Base-by-base conservation (phyloP, 2,113 vertebrate species). In the Xenopus laevis region DNA sequence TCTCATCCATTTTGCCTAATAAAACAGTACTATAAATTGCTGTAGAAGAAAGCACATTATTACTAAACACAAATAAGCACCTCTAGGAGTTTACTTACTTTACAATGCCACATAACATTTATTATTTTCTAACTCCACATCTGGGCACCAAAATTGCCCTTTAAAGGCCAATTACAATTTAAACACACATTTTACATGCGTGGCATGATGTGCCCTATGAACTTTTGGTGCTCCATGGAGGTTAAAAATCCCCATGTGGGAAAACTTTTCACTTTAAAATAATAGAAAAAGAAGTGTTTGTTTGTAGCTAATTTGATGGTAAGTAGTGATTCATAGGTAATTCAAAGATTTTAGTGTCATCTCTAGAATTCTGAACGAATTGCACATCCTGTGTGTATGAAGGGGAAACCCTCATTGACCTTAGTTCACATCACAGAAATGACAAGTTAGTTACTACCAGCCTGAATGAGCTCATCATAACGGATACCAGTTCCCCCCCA, bases 251-350 rank as follows among this genome's bases (percentile, higher is more conserved):
- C 58, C 58, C 58, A 23, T 60, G 58, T 23, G 20, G 58, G 58
- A 13, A 27, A 60, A 40, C 9, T 20, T 58, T 58, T 20, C 18
- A 27, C 58, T 60, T 60, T 10, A 59, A 59, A 59, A 10, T 21
- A 60, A 27, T 23, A 23, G 47, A 60, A 60, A 60, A 10, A 18
- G n/a, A 60, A 50, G 33, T 67, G 52, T 67, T 18, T 60, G 40
- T 53, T 61, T 46, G 65, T 52, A 61, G 4, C 9, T 18, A 45
- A 45, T 10, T 47, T 74, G 65, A 61, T 68, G 64, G 72, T 67
- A 74, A 74, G 64, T 20, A 74, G 44, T 74, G 72, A 74, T 68
- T 74, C 72, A 74, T 74, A 21, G 23, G 30, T 20, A 65, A 45
- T 18, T 18, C 16, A 12, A 50, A 47, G n/a, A 15, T 23, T 16